Evolutionary conservation across 2,797 vertebrate genomes (phyloP).

Genomic region (Pempheris klunzingeri): DNA sequence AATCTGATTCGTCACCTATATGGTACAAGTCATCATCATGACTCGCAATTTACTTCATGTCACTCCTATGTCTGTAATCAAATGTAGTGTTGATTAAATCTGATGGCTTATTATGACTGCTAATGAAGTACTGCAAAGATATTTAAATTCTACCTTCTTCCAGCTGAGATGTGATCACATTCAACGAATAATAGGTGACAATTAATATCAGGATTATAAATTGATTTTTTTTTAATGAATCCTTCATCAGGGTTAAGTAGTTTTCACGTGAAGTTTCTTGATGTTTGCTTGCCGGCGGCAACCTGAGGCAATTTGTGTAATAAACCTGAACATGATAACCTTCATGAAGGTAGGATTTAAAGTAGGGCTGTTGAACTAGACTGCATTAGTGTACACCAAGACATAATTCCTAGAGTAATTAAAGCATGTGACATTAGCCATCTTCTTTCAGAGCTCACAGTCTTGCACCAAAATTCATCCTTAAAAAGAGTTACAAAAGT

Average conservation of each 20-base stretch:
- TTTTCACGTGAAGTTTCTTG: background rate
- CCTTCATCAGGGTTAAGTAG: background rate
- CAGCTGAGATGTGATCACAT: conserved; percentile 37
- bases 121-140: conserved; percentile 58
- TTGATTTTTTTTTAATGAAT: background rate
- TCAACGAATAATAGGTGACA: conserved; percentile 23
- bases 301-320: background rate
- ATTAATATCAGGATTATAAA: background rate
- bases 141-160: conserved; percentile 50
- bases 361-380: no score
- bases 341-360: no score
- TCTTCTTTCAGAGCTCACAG: background rate
- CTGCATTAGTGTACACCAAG: conserved; percentile 12
- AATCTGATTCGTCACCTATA: conserved; percentile 59
- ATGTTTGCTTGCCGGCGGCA: background rate
- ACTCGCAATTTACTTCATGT: conserved; percentile 64
- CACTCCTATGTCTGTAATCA: conserved; percentile 69
- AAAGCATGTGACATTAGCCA: background rate
- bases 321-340: conserved; percentile 1
- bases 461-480: background rate
- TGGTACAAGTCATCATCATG: conserved; percentile 58
- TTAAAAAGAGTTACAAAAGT: background rate
- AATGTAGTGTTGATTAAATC: conserved; percentile 70
- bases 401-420: background rate
- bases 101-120: conserved; percentile 62